Percentiles rank a stretch among this genome's conserved stretches.
Evolutionary conservation across 2,888 invertebrate genomes (phyloP).

Genomic region (Meghimatium bilineatum): DNA sequence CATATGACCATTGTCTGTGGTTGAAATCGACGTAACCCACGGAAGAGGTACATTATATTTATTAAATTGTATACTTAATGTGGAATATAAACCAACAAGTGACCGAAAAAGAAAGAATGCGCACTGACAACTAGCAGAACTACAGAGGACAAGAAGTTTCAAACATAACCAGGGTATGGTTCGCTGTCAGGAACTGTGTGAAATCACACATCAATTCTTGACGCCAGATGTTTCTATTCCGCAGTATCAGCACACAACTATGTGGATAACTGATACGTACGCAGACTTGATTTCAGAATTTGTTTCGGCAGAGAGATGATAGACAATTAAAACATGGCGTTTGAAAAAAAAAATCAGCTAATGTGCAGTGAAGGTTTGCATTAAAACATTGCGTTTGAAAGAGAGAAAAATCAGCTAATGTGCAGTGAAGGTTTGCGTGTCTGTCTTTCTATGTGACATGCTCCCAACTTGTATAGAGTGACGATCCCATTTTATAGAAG

Average conservation of each 20-base stretch:
- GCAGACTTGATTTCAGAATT: conserved; percentile 5
- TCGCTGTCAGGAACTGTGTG: conserved; percentile 5
- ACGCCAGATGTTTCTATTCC: conserved; percentile 17
- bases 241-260: not conserved
- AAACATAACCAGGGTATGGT: conserved; percentile 8
- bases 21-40: no score
- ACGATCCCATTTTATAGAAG: no score
- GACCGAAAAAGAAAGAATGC: not conserved
- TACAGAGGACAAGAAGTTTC: conserved; percentile 9
- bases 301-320: not conserved
- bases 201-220: not conserved
- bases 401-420: not conserved
- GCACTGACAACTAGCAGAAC: not conserved
- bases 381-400: not conserved
- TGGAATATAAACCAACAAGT: no score
- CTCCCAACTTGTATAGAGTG: no score
- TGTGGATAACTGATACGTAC: not conserved
- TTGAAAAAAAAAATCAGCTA: not conserved
- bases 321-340: not conserved
- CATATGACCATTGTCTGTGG: no score
- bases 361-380: not conserved
- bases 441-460: no score
- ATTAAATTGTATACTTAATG: no score
- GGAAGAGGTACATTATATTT: no score
- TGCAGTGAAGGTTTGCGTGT: no score